phyloP scores from a whole-genome alignment of 2,113 vertebrate species.

The Thamnaconus septentrionalis region DNA sequence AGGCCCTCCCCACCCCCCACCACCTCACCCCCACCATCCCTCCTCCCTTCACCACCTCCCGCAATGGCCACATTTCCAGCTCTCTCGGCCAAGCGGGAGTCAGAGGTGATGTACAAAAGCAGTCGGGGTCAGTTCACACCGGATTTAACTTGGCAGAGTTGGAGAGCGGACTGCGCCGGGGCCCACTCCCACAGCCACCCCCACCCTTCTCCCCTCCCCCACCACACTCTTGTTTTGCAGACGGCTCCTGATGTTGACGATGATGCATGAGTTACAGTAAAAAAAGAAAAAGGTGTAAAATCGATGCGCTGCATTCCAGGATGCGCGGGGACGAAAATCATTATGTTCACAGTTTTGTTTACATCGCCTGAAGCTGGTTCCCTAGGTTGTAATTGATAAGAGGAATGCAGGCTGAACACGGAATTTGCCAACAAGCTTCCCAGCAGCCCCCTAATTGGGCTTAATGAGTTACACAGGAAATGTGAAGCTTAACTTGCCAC shows the following conservation, averaged over 20 bases:
- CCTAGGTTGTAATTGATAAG: neutral
- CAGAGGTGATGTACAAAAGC: conserved; percentile 34
- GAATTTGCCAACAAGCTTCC: conserved; percentile 1
- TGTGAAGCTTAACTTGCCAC: conserved; percentile 12
- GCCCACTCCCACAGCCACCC: neutral
- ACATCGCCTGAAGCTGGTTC: neutral
- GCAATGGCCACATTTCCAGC: conserved; percentile 3
- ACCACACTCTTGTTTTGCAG: neutral
- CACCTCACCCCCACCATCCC: too few species aligned
- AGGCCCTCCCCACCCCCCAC: too few species aligned
- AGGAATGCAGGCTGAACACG: neutral
- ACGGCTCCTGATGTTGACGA: neutral
- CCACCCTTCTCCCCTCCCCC: neutral
- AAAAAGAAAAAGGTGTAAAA: too few species aligned
- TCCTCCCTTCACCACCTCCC: too few species aligned
- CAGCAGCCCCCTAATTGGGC: conserved; percentile 27
- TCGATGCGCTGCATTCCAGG: too few species aligned
- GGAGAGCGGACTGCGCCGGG: neutral
- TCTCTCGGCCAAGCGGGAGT: neutral
- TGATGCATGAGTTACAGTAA: too few species aligned
- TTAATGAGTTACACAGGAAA: conserved; percentile 39
- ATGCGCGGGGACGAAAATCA: too few species aligned
- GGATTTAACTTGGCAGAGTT: conserved; percentile 41
- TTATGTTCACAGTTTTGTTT: neutral
- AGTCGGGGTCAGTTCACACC: conserved; percentile 49